Base-by-base conservation (phyloP, 2,797 vertebrate genomes). In the Crocidura indochinensis region DNA sequence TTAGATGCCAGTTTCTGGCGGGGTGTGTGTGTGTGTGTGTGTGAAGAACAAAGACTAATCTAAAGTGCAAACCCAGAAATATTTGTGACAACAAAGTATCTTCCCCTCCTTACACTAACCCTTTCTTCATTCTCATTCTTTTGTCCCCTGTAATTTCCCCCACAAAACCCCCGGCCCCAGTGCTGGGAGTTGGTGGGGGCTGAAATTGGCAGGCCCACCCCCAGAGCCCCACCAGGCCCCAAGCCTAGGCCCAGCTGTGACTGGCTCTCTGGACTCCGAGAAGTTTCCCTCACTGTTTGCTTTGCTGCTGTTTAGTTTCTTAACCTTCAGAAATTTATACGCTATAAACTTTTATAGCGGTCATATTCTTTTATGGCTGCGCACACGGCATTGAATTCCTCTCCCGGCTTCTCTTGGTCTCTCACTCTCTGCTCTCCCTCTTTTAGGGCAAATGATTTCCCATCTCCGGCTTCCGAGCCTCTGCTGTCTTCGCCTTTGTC, bases 261-360 rank as follows among this genome's bases (percentile, higher is more conserved):
- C 56, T 60, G 19, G 98, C 98, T 98, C 98, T 96, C 95, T 94
- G 96, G 91, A 97, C 97, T 97, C 98, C 98, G 97, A 97, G 98
- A 98, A 98, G 97, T 98, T 98, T 98, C 27, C 97, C 96, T 97
- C 95, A 73, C 97, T 99, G 98, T 99, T 99, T 99, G 98, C 98
- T 99, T 99, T 99, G 99, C 98, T 99, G 98, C 98, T 98, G 98
- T 98, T 99, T 98, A 99, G 98, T 99, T 99, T 99, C 98, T 99
- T 99, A 99, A 99, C 99, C 99, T 99, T 99, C 99, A 99, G 98
- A 99, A 99, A 99, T 99, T 98, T 99, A 99, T 99, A 99, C 99
- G 98, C 99, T 98, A 99, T 99, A 99, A 99, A 99, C 98, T 99
- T 99, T 99, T 99, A 99, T 99, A 98, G 98, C 98, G 98, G 98